Evolutionary conservation across 2,113 vertebrate genomes (phyloP).

Genomic region (Asarcornis scutulata): DNA sequence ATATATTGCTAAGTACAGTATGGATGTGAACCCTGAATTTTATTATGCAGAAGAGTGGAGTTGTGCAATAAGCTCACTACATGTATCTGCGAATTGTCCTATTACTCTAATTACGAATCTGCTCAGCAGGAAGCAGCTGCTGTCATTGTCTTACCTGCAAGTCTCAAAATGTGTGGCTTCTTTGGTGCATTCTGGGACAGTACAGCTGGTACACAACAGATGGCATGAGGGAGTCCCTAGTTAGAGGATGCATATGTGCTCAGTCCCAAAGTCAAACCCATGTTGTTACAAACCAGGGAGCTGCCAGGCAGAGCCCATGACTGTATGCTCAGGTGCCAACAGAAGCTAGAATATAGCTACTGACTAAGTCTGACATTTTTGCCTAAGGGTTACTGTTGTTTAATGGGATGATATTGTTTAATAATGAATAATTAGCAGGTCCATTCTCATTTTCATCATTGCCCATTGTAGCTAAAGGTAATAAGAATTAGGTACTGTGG

Average conservation of each 20-base stretch:
- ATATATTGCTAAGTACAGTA: not conserved
- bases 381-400: not conserved
- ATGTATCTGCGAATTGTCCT: not conserved
- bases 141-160: constrained; percentile 13
- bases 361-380: not conserved
- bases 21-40: not conserved
- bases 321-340: rapidly evolving
- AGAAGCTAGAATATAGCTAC: not conserved
- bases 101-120: not conserved
- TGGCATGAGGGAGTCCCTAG: not conserved
- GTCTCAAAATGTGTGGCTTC: not conserved
- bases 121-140: constrained; percentile 20
- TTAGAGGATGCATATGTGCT: not conserved
- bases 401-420: not conserved
- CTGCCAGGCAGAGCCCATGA: constrained; percentile 1
- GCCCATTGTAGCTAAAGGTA: not conserved
- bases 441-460: not conserved
- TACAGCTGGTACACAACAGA: constrained; percentile 45
- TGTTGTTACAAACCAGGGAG: not conserved
- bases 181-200: not conserved
- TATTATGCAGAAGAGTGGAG: not conserved
- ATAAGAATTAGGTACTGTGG: not conserved
- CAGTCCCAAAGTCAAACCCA: not conserved
- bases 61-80: not conserved
- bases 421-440: not conserved